phyloP scores from a whole-genome alignment of 2,113 vertebrate genomes.

The Chloropsis hardwickii region DNA sequence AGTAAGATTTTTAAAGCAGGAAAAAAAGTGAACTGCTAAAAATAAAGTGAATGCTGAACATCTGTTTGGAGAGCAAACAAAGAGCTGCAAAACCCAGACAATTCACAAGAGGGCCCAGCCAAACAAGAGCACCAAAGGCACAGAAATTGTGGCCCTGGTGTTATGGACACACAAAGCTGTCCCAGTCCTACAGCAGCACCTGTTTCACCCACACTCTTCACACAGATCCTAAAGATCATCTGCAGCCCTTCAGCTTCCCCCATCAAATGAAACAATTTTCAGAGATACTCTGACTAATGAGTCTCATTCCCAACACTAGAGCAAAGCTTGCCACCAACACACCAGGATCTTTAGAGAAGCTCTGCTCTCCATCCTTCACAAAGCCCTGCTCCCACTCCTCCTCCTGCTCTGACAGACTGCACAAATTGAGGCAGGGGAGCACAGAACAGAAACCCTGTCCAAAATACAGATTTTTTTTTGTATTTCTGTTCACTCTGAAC shows the following conservation, averaged over 20 bases:
- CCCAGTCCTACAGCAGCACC: background rate
- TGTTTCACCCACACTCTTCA: background rate
- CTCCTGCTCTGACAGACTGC: background rate
- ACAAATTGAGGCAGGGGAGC: background rate
- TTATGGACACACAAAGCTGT: fast-evolving
- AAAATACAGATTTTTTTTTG: background rate
- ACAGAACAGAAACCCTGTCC: background rate
- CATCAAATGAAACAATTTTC: background rate
- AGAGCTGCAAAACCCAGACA: background rate
- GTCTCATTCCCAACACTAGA: background rate
- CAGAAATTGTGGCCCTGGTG: background rate
- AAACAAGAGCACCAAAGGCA: background rate
- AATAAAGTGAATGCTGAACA: background rate
- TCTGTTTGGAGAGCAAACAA: background rate
- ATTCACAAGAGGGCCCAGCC: background rate
- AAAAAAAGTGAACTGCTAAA: conserved; percentile 19
- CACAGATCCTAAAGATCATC: background rate
- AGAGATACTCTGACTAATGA: background rate
- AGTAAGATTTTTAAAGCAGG: conserved; percentile 7
- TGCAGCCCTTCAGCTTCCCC: background rate
- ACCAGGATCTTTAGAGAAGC: background rate
- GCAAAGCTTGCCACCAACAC: background rate
- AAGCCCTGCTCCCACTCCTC: background rate
- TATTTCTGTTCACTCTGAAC: background rate
- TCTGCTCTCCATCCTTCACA: background rate